phyloP scores from a whole-genome alignment of 2,113 vertebrate genomes.

The Puffinus mauretanicus region DNA sequence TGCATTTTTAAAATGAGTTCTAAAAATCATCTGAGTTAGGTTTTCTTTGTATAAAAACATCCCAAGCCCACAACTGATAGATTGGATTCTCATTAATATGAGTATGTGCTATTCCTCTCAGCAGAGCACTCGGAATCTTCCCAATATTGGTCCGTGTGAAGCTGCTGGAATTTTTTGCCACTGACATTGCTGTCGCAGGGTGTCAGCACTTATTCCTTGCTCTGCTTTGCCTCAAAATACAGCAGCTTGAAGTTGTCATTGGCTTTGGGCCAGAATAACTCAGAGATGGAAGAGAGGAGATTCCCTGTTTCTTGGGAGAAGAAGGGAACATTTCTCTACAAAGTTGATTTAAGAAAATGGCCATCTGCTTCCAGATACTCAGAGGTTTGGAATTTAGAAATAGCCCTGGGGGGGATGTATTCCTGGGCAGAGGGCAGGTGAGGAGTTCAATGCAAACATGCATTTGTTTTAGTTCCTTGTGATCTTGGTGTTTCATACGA shows the following conservation, averaged over 20 bases:
- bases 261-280: background rate
- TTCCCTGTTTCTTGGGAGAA: background rate
- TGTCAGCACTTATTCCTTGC: background rate
- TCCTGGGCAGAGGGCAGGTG: constrained; percentile 3
- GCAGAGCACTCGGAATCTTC: background rate
- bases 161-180: background rate
- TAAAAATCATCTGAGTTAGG: background rate
- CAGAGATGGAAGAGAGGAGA: background rate
- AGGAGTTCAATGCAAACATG: constrained; percentile 10
- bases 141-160: background rate
- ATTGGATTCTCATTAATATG: background rate
- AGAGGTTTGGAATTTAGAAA: constrained; percentile 26
- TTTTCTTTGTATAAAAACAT: background rate
- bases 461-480: constrained; percentile 21
- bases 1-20: background rate
- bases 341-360: background rate
- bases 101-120: background rate
- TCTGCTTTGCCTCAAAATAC: constrained; percentile 1
- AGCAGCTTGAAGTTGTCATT: background rate
- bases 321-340: background rate
- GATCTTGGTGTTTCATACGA: background rate
- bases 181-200: background rate
- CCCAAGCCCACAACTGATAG: background rate
- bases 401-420: background rate
- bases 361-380: constrained; percentile 6